Conservation (phyloP, 2,888 invertebrate species). For the Agriotes lineatus region DNA sequence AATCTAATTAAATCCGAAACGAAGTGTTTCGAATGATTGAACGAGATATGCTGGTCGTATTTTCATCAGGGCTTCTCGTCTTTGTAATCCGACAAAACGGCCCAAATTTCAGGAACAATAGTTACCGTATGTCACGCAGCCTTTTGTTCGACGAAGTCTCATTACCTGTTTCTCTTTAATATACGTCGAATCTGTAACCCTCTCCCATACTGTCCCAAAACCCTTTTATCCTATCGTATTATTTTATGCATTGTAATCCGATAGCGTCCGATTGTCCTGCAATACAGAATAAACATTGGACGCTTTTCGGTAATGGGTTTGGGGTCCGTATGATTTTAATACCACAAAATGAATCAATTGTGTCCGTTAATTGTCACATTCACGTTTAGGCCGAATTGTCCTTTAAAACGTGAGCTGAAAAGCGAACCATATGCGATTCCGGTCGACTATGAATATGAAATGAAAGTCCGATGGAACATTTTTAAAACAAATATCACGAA, state of each 20-base stretch:
- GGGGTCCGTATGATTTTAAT: conserved; percentile 7
- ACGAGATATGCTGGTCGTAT: neutral
- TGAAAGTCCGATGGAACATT: neutral
- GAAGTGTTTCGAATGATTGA: neutral
- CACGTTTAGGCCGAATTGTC: conserved; percentile 5
- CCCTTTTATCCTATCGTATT: conserved; percentile 32
- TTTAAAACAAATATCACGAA: neutral
- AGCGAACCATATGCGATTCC: neutral
- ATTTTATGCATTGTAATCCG: conserved; percentile 24
- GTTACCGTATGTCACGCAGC: conserved; percentile 58
- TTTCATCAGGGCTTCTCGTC: conserved; percentile 33
- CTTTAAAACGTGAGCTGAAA: conserved; percentile 3
- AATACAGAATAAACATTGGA: conserved; percentile 16
- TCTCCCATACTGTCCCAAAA: conserved; percentile 57
- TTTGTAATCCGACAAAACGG: conserved; percentile 57
- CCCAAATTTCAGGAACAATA: conserved; percentile 55
- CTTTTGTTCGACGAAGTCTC: conserved; percentile 54
- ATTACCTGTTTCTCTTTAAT: conserved; percentile 52
- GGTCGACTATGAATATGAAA: neutral
- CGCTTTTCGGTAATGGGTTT: conserved; percentile 24
- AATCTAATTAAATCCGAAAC: conserved; percentile 17
- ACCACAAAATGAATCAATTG: conserved; percentile 17
- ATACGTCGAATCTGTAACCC: conserved; percentile 53
- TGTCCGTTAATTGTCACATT: conserved; percentile 23
- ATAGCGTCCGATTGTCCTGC: conserved; percentile 21